Conservation (phyloP, 2,797 vertebrate species). For the Molossus alvarezi region DNA sequence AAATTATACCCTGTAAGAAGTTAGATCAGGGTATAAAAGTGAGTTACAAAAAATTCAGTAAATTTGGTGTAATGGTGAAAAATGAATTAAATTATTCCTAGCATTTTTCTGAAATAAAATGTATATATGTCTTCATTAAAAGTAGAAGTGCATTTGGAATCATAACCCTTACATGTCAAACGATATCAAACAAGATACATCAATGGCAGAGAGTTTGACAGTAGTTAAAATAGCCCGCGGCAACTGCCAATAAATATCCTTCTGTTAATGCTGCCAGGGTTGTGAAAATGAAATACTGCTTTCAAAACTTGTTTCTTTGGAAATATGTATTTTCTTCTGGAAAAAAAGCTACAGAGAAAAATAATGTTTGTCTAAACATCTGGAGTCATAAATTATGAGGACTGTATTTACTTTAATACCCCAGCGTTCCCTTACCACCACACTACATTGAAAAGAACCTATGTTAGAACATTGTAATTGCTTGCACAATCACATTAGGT, state of each 20-base stretch:
- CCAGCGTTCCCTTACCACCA: neutral
- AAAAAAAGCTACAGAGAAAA: neutral
- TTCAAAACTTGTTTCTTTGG: slow-evolving; percentile 20
- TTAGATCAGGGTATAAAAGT: neutral
- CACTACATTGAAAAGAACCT: neutral
- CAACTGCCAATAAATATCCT: neutral
- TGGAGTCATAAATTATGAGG: slow-evolving; percentile 25
- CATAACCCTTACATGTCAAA: neutral
- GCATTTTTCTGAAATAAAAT: neutral
- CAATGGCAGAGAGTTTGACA: slow-evolving; percentile 58
- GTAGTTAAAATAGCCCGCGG: neutral
- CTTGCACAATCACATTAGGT: neutral
- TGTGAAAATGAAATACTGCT: slow-evolving; percentile 35
- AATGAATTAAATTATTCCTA: slow-evolving; percentile 70
- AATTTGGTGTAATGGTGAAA: slow-evolving; percentile 61
- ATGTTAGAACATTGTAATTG: neutral
- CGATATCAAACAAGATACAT: slow-evolving; percentile 31
- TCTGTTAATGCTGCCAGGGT: neutral
- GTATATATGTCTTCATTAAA: neutral
- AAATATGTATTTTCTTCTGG: accelerated
- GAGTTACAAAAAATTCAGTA: slow-evolving; percentile 42
- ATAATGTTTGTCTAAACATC: neutral
- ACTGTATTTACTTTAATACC: neutral
- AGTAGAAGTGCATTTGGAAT: slow-evolving; percentile 23
- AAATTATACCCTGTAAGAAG: neutral